These are phyloP conservation scores for Mythimna lalbum DNA, from an alignment of 2,888 invertebrate species.

Conservation along the genomic window DNA sequence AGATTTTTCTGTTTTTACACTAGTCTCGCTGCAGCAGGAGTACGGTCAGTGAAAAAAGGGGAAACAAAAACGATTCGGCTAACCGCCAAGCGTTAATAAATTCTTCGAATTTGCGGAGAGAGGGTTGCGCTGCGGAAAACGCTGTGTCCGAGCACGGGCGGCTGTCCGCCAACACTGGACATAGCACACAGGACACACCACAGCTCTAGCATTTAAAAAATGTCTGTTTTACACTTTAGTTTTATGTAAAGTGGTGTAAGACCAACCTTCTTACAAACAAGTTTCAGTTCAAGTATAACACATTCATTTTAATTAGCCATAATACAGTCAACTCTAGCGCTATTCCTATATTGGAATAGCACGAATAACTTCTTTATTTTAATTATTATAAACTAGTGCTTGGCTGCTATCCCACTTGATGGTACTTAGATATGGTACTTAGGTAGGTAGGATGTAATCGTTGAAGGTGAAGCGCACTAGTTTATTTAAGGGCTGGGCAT, in stretches of 20 bases:
- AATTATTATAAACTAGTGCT: too few relatives aligned
- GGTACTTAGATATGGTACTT: too few relatives aligned
- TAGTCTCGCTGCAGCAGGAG: conserved; percentile 77
- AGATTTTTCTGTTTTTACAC: conserved; percentile 77
- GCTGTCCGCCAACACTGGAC: conserved; percentile 66
- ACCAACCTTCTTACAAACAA: conserved; percentile 15
- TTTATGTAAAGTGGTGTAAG: conserved; percentile 21
- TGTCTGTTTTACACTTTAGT: conserved; percentile 39
- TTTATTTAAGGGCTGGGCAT: too few relatives aligned
- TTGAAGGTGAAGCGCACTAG: too few relatives aligned
- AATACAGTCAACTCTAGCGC: too few relatives aligned
- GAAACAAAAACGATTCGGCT: conserved; percentile 83
- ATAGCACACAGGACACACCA: conserved; percentile 50
- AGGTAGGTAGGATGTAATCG: too few relatives aligned
- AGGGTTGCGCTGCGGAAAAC: conserved; percentile 75
- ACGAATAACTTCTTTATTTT: too few relatives aligned
- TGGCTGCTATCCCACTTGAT: too few relatives aligned
- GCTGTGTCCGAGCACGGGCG: conserved; percentile 68
- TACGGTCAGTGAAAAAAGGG: conserved; percentile 79
- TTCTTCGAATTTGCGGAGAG: conserved; percentile 84
- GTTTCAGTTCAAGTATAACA: neutral
- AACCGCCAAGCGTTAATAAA: conserved; percentile 89
- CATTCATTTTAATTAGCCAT: neutral
- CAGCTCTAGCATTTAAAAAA: conserved; percentile 54
- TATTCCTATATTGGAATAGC: too few relatives aligned